Percentiles rank a stretch among this genome's conserved stretches.
Conservation (phyloP, 2,113 vertebrate genomes). For the Hippolais icterina region DNA sequence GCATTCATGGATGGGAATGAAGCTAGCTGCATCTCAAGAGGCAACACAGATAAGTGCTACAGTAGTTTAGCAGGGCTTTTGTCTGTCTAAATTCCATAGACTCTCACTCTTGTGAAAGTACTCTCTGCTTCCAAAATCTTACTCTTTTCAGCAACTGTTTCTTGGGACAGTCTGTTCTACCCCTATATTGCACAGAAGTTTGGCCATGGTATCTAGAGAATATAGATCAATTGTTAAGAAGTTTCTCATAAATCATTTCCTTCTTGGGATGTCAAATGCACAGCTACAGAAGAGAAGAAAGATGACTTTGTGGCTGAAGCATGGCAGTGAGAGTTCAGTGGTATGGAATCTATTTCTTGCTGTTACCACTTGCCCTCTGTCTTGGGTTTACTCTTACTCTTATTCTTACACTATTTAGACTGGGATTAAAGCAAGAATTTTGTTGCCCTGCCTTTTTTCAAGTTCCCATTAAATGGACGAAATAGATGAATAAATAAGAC, state of each 20-base stretch:
- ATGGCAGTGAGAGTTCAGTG: not conserved
- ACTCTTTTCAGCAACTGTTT: not conserved
- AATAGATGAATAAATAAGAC: not conserved
- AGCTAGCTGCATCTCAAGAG: not conserved
- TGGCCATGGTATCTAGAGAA: not conserved
- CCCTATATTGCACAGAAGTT: not conserved
- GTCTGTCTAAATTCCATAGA: not conserved
- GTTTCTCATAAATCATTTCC: not conserved
- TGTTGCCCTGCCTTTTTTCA: not conserved
- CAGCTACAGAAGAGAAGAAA: slow-evolving; percentile 12
- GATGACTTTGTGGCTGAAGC: slow-evolving; percentile 9
- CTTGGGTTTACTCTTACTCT: not conserved
- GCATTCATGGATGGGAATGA: not conserved
- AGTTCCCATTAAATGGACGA: not conserved
- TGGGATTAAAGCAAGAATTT: not conserved
- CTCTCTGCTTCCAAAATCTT: not conserved
- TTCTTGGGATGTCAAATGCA: not conserved
- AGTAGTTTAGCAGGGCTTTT: not conserved
- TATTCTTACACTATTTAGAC: not conserved
- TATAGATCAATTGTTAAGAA: not conserved
- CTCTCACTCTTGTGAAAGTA: slow-evolving; percentile 41
- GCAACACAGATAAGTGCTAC: not conserved
- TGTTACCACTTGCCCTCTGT: not conserved
- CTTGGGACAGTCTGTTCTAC: not conserved
- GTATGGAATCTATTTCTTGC: not conserved